A percentile compares a stretch with the other conserved stretches of the same genome.
Evolutionary conservation across 2,888 invertebrate genomes (phyloP).

Genomic region (Diaphora mendica): DNA sequence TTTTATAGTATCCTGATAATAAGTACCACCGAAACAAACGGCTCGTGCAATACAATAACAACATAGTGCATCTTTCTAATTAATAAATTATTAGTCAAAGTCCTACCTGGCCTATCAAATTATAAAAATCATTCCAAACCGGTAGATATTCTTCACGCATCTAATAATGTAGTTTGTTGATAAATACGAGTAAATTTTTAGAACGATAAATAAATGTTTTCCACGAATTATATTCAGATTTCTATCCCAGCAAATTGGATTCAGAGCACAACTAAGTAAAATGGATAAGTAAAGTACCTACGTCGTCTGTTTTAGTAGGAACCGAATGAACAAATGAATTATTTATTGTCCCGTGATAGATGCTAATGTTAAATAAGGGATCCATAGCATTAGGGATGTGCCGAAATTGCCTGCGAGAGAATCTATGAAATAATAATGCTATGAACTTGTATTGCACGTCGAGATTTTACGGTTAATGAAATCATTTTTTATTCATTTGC

Average conservation of each 20-base stretch:
- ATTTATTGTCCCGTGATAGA: conserved; percentile 36
- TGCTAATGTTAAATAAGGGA: conserved; percentile 34
- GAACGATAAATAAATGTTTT: conserved; percentile 21
- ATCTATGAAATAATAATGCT: conserved; percentile 23
- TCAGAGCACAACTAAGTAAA: conserved; percentile 27
- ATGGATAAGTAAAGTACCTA: conserved; percentile 28
- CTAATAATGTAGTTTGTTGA: neutral
- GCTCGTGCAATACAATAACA: too few relatives aligned
- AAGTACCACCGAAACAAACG: too few relatives aligned
- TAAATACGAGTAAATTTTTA: neutral
- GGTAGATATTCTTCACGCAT: too few relatives aligned
- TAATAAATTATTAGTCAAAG: too few relatives aligned
- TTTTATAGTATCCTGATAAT: too few relatives aligned
- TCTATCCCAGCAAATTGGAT: conserved; percentile 18
- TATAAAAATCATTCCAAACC: too few relatives aligned
- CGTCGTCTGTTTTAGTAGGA: conserved; percentile 30
- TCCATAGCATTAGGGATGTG: conserved; percentile 8
- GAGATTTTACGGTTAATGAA: neutral
- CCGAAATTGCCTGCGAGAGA: conserved; percentile 23
- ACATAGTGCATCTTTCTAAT: too few relatives aligned
- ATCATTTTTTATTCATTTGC: conserved; percentile 3
- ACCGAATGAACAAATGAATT: conserved; percentile 36
- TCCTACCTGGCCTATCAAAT: too few relatives aligned
- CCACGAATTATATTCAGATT: conserved; percentile 9
- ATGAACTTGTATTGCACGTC: neutral